A percentile compares a stretch with the other conserved stretches of the same genome.
Conservation (phyloP, 2,113 vertebrate species). For the Boulengeromyrus knoepffleri region DNA sequence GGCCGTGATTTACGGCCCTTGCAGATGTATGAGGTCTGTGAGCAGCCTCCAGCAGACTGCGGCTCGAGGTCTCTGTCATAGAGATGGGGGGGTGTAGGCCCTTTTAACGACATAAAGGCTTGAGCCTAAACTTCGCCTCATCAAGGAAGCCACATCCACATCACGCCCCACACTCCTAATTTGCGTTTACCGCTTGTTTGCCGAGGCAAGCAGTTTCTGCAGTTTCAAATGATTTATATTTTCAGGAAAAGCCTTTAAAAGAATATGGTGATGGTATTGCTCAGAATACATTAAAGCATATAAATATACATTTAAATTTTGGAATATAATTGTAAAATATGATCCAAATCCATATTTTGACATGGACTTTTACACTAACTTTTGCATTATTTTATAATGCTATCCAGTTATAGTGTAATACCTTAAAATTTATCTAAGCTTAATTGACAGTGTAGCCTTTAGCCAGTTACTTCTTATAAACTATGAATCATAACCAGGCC, state of each 20-base stretch:
- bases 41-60: background rate
- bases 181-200: background rate
- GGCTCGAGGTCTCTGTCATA: background rate
- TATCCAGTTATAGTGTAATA: background rate
- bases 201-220: background rate
- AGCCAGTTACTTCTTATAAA: background rate
- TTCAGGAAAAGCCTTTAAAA: background rate
- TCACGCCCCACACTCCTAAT: background rate
- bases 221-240: background rate
- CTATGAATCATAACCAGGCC: background rate
- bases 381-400: background rate
- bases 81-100: background rate
- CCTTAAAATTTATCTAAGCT: background rate
- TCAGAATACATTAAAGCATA: background rate
- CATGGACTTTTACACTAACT: background rate
- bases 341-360: background rate
- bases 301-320: background rate
- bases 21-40: background rate
- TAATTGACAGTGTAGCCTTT: background rate
- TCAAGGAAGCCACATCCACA: background rate
- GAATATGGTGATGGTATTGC: background rate
- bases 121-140: background rate
- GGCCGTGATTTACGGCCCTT: background rate
- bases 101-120: background rate
- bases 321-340: conserved; percentile 2